Evolutionary conservation across 64 coral and sea anemone genomes (phyloP).

Genomic region (Porites lutea): DNA sequence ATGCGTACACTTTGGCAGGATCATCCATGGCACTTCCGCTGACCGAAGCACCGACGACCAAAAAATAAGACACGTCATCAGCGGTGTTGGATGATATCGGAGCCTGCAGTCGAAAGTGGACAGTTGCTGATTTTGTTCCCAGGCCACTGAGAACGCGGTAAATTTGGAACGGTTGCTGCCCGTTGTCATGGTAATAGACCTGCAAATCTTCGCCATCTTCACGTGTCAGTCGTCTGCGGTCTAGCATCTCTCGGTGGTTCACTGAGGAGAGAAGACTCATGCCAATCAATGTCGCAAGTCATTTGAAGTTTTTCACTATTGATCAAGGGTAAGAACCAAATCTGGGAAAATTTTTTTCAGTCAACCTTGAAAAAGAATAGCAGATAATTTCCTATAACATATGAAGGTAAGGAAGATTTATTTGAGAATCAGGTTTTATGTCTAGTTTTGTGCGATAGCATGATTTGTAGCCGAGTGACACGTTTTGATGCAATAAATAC

Average conservation of each 20-base stretch:
- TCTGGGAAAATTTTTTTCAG: too few relatives aligned
- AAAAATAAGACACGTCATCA: slow-evolving; percentile 2
- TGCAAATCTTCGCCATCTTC: background rate
- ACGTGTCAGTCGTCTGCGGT: background rate
- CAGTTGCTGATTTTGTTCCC: background rate
- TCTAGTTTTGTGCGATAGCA: too few relatives aligned
- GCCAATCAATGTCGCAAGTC: background rate
- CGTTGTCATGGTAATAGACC: background rate
- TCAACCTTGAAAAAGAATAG: too few relatives aligned
- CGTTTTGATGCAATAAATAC: too few relatives aligned
- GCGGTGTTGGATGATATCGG: background rate
- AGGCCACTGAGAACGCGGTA: slow-evolving; percentile 24
- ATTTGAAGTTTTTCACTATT: background rate
- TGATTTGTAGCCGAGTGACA: too few relatives aligned
- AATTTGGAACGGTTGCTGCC: background rate
- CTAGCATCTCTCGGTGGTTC: background rate
- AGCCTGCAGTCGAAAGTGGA: slow-evolving; percentile 23
- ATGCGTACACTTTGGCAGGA: slow-evolving; percentile 45
- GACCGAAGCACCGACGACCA: slow-evolving; percentile 36
- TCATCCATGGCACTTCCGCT: slow-evolving; percentile 40
- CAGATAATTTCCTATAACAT: too few relatives aligned
- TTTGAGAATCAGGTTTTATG: too few relatives aligned
- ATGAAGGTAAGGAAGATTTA: too few relatives aligned
- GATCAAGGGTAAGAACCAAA: too few relatives aligned
- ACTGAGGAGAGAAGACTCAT: background rate